phyloP scores from a whole-genome alignment of 2,888 invertebrate genomes.

The Agrotis segetum region DNA sequence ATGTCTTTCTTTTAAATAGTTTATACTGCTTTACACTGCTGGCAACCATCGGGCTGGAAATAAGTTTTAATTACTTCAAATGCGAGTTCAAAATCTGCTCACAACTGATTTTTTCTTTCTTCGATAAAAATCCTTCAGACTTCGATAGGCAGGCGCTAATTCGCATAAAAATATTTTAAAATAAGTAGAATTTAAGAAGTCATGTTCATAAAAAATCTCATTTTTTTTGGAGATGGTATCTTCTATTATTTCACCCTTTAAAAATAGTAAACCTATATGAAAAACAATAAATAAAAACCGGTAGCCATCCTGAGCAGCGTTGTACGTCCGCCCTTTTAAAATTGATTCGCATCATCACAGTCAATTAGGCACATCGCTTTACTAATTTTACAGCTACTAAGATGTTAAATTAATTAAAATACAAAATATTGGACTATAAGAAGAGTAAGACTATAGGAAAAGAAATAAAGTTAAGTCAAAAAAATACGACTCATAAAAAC shows the following conservation, averaged over 20 bases:
- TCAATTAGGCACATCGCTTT: constrained; percentile 66
- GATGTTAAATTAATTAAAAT: constrained; percentile 62
- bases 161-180: too few species aligned
- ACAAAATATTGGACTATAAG: constrained; percentile 37
- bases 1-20: not conserved
- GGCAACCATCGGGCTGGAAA: not conserved
- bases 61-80: not conserved
- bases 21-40: not conserved
- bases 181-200: too few species aligned
- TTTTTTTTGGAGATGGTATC: too few species aligned
- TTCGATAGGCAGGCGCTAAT: too few species aligned
- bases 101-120: too few species aligned
- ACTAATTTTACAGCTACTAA: constrained; percentile 56
- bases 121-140: too few species aligned
- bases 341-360: constrained; percentile 60
- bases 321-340: constrained; percentile 41
- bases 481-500: not conserved
- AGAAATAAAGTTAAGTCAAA: not conserved
- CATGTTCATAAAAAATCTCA: too few species aligned
- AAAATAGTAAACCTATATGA: constrained; percentile 11
- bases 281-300: constrained; percentile 23
- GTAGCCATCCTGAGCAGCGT: constrained; percentile 8
- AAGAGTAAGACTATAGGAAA: not conserved
- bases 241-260: not conserved
- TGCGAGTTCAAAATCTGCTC: too few species aligned